A percentile compares a stretch with the other conserved stretches of the same genome.
Conservation (phyloP, 2,888 invertebrate genomes). For the Drosophila flavopinicola region DNA sequence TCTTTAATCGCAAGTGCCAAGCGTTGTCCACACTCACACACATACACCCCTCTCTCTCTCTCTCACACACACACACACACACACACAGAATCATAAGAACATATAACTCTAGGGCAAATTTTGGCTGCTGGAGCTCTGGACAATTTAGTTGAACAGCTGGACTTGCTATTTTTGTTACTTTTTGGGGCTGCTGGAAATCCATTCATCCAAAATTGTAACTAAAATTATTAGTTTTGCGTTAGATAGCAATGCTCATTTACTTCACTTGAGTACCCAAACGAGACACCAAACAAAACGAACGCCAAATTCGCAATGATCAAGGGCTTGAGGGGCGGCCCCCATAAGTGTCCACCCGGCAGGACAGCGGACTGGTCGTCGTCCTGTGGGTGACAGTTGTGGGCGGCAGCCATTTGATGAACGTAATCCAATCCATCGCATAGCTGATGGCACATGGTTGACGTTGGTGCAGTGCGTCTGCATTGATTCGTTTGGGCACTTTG, state of each 20-base stretch:
- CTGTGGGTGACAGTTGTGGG: neutral
- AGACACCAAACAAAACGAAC: conserved; percentile 36
- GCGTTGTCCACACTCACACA: conserved; percentile 47
- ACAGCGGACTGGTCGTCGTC: too few relatives aligned
- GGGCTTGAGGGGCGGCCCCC: neutral
- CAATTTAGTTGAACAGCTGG: conserved; percentile 32
- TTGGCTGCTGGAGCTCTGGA: conserved; percentile 12
- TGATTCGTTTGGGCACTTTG: conserved; percentile 82
- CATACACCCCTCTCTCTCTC: conserved; percentile 4
- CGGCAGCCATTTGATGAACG: conserved; percentile 13
- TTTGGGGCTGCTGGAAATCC: conserved; percentile 71
- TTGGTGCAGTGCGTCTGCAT: conserved; percentile 41
- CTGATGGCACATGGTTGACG: conserved; percentile 40
- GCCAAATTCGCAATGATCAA: conserved; percentile 31
- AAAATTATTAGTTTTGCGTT: conserved; percentile 83
- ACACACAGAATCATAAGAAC: neutral
- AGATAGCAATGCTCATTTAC: conserved; percentile 85
- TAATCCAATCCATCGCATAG: conserved; percentile 54
- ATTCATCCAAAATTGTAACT: conserved; percentile 77
- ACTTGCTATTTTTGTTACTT: conserved; percentile 64
- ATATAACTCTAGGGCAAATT: neutral
- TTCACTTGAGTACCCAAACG: conserved; percentile 84
- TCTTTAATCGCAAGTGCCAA: conserved; percentile 66
- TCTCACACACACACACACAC: neutral
- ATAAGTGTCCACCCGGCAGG: neutral